Conservation (phyloP, 2,888 invertebrate genomes). For the Leptinotarsa haldemani region DNA sequence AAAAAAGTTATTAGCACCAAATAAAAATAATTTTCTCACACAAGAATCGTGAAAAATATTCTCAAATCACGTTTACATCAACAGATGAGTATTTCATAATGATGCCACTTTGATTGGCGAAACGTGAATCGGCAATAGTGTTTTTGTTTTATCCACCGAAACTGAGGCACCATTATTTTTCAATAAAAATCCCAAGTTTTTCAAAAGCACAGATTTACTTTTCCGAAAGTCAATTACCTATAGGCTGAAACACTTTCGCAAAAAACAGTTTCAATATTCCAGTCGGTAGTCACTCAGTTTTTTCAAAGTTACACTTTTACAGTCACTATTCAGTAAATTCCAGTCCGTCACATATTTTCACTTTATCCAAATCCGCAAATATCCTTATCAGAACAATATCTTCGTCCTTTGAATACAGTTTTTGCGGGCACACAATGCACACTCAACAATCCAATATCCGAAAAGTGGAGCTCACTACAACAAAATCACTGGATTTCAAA, state of each 20-base stretch:
- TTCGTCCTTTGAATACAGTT: background rate
- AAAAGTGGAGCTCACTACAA: background rate
- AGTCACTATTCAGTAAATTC: conserved; percentile 3
- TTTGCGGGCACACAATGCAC: background rate
- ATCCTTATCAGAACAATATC: background rate
- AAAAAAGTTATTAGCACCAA: too few relatives aligned
- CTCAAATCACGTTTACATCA: too few relatives aligned
- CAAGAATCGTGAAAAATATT: too few relatives aligned
- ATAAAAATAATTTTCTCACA: too few relatives aligned
- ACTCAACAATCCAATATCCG: background rate
- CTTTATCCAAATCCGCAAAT: background rate
- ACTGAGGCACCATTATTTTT: too few relatives aligned
- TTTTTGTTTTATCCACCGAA: too few relatives aligned
- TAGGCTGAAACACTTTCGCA: background rate
- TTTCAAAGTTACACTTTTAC: background rate
- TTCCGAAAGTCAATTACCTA: too few relatives aligned
- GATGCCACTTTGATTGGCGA: too few relatives aligned
- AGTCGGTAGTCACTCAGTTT: background rate
- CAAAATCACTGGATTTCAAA: background rate
- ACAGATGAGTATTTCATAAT: too few relatives aligned
- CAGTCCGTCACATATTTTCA: background rate
- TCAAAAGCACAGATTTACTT: too few relatives aligned
- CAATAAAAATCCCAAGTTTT: too few relatives aligned
- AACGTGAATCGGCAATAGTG: too few relatives aligned
- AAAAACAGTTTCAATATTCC: background rate